A percentile compares a stretch with the other conserved stretches of the same genome.
Evolutionary conservation across 2,888 invertebrate genomes (phyloP).

Genomic region (Tridacna gigas): DNA sequence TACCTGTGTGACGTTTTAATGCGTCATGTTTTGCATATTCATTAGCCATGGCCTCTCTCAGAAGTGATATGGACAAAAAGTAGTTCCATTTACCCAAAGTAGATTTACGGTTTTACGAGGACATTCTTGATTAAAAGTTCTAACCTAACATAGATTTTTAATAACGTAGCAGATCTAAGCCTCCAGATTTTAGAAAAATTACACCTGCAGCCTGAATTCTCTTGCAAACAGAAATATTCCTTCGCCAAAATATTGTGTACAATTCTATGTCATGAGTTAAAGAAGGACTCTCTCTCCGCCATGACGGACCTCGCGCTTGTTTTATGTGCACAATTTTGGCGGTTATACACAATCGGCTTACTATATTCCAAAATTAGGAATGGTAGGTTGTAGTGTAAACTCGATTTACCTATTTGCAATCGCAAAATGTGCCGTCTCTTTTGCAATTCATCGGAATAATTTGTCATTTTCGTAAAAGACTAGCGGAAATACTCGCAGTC

Average conservation of each 20-base stretch:
- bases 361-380: slow-evolving; percentile 29
- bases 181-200: no score
- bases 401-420: slow-evolving; percentile 34
- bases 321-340: slow-evolving; percentile 39
- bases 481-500: slow-evolving; percentile 29
- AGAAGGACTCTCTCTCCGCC: slow-evolving; percentile 37
- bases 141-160: no score
- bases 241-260: not conserved
- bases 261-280: slow-evolving; percentile 8
- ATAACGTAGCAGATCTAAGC: no score
- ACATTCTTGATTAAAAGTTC: no score
- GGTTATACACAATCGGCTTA: slow-evolving; percentile 24
- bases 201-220: no score
- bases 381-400: slow-evolving; percentile 41
- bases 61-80: slow-evolving; percentile 1
- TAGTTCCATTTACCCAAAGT: not conserved
- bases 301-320: slow-evolving; percentile 51
- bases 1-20: slow-evolving; percentile 7
- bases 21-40: slow-evolving; percentile 26
- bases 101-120: no score
- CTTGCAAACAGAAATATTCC: not conserved
- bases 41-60: not conserved
- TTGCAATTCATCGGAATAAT: slow-evolving; percentile 8
- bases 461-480: not conserved
- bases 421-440: slow-evolving; percentile 4